Conservation (phyloP, 2,888 invertebrate species). For the Branchellion lobata region DNA sequence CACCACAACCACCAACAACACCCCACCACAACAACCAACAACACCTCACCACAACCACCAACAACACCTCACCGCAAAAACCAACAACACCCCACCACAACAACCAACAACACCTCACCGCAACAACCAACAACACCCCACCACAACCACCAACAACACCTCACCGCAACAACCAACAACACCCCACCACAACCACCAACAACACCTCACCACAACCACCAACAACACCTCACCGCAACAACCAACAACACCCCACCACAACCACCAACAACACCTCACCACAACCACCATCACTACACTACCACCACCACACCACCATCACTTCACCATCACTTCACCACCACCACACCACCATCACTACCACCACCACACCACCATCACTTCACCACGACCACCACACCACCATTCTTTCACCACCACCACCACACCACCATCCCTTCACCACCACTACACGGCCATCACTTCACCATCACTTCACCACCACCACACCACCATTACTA, state of each 20-base stretch:
- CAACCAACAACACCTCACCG: background rate
- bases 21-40: background rate
- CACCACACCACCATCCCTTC: background rate
- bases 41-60: background rate
- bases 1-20: conserved; percentile 1
- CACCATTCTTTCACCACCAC: too few relatives aligned
- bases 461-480: background rate
- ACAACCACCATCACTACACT: background rate
- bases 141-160: too few relatives aligned
- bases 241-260: too few relatives aligned
- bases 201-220: background rate
- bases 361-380: background rate
- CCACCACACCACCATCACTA: background rate
- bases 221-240: too few relatives aligned
- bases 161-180: background rate
- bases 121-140: background rate
- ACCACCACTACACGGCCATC: background rate
- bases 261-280: background rate
- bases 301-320: background rate
- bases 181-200: background rate
- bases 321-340: background rate
- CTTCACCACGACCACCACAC: background rate
- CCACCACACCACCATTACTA: background rate
- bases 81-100: background rate
- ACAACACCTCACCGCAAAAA: too few relatives aligned